These are phyloP conservation scores for Taenioides sp. DNA, from an alignment of 2,797 vertebrate species.

Conservation along the genomic window DNA sequence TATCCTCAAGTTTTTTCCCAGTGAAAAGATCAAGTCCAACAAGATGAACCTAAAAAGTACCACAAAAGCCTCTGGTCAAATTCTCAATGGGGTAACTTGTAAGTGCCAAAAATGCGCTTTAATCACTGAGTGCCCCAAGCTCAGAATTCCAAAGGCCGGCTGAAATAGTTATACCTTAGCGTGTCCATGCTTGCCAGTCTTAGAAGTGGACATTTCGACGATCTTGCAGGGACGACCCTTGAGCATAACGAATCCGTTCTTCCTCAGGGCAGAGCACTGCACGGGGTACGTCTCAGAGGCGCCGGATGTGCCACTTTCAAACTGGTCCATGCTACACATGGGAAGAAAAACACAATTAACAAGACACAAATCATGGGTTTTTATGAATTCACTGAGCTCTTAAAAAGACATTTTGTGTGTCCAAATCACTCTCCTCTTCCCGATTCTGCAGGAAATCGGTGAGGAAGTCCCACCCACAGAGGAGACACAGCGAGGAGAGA, in stretches of 20 bases:
- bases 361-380: background rate
- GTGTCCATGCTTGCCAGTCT: conserved; percentile 96
- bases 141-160: conserved; percentile 18
- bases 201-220: conserved; percentile 95
- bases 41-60: conserved; percentile 85
- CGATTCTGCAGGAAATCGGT: too few relatives aligned
- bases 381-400: background rate
- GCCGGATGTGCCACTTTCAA: conserved; percentile 84
- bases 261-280: conserved; percentile 95
- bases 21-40: conserved; percentile 94
- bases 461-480: too few relatives aligned
- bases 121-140: conserved; percentile 3
- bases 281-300: conserved; percentile 89
- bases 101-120: conserved; percentile 1
- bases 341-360: background rate
- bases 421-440: too few relatives aligned
- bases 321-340: conserved; percentile 69
- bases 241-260: conserved; percentile 91
- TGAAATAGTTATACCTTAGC: conserved; percentile 82
- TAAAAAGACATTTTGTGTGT: too few relatives aligned
- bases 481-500: too few relatives aligned
- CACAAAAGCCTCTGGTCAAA: background rate
- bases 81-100: background rate
- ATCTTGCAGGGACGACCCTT: conserved; percentile 94
- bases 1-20: conserved; percentile 93